Evolutionary conservation across 1,140 invertebrate genomes (phyloP), one percentile per base, ranked within the genome.

Genomic region (Vollenhovia emeryi): DNA sequence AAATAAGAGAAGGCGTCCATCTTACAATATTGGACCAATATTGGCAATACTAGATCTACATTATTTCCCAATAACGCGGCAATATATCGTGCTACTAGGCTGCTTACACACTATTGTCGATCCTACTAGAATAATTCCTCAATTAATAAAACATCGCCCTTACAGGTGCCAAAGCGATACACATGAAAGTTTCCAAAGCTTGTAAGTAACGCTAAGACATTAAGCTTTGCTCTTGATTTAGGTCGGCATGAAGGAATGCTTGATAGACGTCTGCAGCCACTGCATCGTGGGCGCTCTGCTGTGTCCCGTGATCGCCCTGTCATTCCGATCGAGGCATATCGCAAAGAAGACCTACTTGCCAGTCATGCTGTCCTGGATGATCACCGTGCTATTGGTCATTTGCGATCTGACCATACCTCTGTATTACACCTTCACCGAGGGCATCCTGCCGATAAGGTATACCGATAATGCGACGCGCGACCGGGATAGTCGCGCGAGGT

Each of bases 341-440:
- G 92, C 95, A 84, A 94, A 93, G 74, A 93, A 95, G 87, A 87
- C 90, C 8, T 95, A 95, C 92, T 74, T 95, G 4, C 92, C 95
- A 21, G 94, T 96, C 45, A 91, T 95, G 69, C 91, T 95, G 15
- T 95, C 96, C 13, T 95, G 95, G 87, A 33, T 95, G 45, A 95
- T 95, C 71, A 93, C 95, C 57, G 80, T 93, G 13, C 79, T 95
- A n/a, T 85, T 96, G 8, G 93, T 95, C 43, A 82, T 94, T 48
- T 92, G 92, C 82, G 96, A 97, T 90, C 91, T 96, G 36, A 94
- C 95, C 0, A 90, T 96, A 5, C 96, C 96, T 18, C 86, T 96
- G 30, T 96, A 96, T 90, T 95, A 96, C 84, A 93, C 94, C 43
- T 86, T 94, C 15, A 91, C 93, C 48, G 87, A 91, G 18, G 18